Percentiles rank a stretch among this genome's conserved stretches.
phyloP scores from a whole-genome alignment of 2,113 vertebrate genomes.

The Channa maculata region DNA sequence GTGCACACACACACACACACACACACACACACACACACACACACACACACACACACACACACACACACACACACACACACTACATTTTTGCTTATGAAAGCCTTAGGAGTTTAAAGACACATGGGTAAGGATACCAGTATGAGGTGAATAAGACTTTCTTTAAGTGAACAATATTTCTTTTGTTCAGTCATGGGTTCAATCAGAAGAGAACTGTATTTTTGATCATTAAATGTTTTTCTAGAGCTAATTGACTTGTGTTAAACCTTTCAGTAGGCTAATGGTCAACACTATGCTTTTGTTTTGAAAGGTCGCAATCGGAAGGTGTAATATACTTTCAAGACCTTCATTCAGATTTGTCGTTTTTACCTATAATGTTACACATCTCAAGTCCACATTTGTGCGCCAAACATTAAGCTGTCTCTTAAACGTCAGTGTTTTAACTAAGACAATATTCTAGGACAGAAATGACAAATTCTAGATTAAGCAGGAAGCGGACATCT shows the following conservation, averaged over 20 bases:
- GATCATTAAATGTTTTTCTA: slow-evolving; percentile 50
- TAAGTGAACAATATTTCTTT: not conserved
- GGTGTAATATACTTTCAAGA: too few relatives aligned
- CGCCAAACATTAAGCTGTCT: not conserved
- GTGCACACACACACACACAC: not conserved
- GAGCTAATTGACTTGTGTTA: too few relatives aligned
- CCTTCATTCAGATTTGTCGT: not conserved
- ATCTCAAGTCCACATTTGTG: not conserved
- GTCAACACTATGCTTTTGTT: slow-evolving; percentile 26
- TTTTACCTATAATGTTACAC: not conserved
- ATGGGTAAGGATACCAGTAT: not conserved
- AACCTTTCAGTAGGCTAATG: too few relatives aligned
- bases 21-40: too few relatives aligned
- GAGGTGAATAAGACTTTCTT: not conserved
- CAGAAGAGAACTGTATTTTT: slow-evolving; percentile 59
- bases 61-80: too few relatives aligned
- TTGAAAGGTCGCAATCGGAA: slow-evolving; percentile 25
- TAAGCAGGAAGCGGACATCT: too few relatives aligned
- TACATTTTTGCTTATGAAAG: not conserved
- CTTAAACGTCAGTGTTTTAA: too few relatives aligned
- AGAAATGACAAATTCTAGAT: too few relatives aligned
- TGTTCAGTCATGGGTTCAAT: slow-evolving; percentile 37
- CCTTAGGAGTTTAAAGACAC: slow-evolving; percentile 10
- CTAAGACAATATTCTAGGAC: too few relatives aligned
- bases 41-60: too few relatives aligned